These are phyloP conservation scores for Synanthedon tipuliformis DNA, from an alignment of 2,888 invertebrate species.

Conservation along the genomic window DNA sequence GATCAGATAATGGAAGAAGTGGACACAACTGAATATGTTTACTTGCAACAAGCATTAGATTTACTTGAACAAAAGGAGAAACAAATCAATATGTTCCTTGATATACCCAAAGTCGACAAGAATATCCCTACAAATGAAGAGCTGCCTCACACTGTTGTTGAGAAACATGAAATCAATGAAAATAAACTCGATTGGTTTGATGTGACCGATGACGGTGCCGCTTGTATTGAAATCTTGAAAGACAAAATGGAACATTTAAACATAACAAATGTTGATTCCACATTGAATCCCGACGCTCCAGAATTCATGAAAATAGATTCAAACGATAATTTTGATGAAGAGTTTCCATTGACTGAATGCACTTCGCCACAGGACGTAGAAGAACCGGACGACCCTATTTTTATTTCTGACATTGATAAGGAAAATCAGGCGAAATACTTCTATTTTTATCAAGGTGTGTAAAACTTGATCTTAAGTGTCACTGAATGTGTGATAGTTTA, in stretches of 20 bases:
- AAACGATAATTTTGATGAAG: constrained; percentile 27
- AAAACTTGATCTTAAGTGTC: not conserved
- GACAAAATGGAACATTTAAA: constrained; percentile 32
- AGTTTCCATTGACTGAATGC: constrained; percentile 38
- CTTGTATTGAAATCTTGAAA: constrained; percentile 33
- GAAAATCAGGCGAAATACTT: constrained; percentile 71
- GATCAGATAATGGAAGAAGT: constrained; percentile 75
- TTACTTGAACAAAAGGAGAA: constrained; percentile 72
- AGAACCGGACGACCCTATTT: constrained; percentile 20
- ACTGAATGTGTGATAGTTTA: not conserved
- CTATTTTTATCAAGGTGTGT: constrained; percentile 86
- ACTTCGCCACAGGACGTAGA: constrained; percentile 16
- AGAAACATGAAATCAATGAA: constrained; percentile 36
- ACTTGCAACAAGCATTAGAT: constrained; percentile 84
- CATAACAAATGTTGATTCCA: constrained; percentile 24
- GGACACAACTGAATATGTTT: constrained; percentile 85
- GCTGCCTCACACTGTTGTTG: constrained; percentile 27
- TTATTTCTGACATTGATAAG: constrained; percentile 42
- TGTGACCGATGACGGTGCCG: constrained; percentile 44
- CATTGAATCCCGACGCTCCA: constrained; percentile 47
- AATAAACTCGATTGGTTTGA: constrained; percentile 59
- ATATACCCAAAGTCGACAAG: constrained; percentile 20
- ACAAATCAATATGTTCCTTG: constrained; percentile 21
- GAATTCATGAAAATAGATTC: constrained; percentile 28
- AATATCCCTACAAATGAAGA: constrained; percentile 14